Base-by-base conservation (phyloP, 2,888 invertebrate genomes). In the Liodrosophila aerea region DNA sequence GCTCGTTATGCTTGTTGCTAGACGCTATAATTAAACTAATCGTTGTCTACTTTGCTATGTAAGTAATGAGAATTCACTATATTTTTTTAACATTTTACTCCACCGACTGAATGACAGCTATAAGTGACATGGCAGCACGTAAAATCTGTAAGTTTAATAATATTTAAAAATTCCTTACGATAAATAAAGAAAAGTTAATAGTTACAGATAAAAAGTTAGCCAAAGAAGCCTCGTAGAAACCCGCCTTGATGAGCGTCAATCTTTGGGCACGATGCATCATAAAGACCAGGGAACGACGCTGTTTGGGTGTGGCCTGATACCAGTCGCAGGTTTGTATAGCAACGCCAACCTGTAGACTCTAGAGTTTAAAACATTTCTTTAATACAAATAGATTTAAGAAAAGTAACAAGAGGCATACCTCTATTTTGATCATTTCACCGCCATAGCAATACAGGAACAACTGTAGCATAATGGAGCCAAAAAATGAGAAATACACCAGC, bases 361-460 rank as follows among this genome's bases (percentile, higher is more conserved):
- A 40, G 1, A 11, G 3, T 13, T 11, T 0, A 8, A 27, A 22
- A 8, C 0, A 11, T 1, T 36, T 8, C 40, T 30, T n/a, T 13
- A 9, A 30, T 0, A 13, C 18, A 13, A 15, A 16, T 5, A 1
- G 1, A 8, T n/a, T 11, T 29, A 5, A 34, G 13, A 4, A 5
- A 2, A 5, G 4, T 9, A 5, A 15, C 22, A 33, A 50, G 22
- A 22, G 22, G 11, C 70, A 30, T 63, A 73, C 89, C 85, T 89
- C 89, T 4, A 71, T 58, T 71, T 86, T 88, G 4, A 89, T 72
- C 12, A 89, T 86, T 52, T 89, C 89, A 0, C 89, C 89, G 11
- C 89, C 88, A 46, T 88, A 89, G 44, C 89, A 89, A 47, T 89
- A 89, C 8, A 89, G 87, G 13, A 89, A 77, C 4, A 89, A 68